Evolutionary conservation across 2,888 invertebrate genomes (phyloP), one percentile per base, ranked within the genome.

Genomic region (Selenia dentaria): DNA sequence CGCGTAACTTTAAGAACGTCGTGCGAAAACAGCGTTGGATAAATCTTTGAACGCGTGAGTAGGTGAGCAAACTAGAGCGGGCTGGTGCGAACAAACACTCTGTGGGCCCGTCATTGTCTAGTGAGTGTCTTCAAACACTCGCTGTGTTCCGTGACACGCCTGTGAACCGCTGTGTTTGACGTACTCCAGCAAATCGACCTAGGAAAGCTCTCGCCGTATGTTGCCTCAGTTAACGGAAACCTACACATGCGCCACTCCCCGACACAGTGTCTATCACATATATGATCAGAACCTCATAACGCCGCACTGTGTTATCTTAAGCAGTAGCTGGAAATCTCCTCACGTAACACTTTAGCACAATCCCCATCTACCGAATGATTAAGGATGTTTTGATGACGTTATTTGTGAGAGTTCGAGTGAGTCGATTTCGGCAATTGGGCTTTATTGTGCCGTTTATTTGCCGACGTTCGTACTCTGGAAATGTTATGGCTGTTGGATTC

Each of bases 41-140:
- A 70, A 75, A 75, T 74, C 78, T 70, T 70, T 61, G 64, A 67
- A 58, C 59, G 59, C 59, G 69, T 50, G 61, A 70, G 68, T 67
- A 61, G 64, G 65, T 66, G 67, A 62, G 68, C 62, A 72, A 72
- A 72, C 70, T 63, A 55, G 40, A 54, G 56, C 53, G 53, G 61
- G 62, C 59, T 64, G 61, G 65, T 62, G 64, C 64, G 68, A 63
- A 55, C 74, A 78, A 71, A 77, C 73, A 76, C 70, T 70, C 52
- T 49, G 65, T 59, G 62, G 59, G 56, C 61, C 66, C 58, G 70
- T 63, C 70, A 71, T 69, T 77, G 79, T 77, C 55, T 69, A 66
- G 68, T 62, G 72, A 75, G 76, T 79, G 74, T 79, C 67, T 66
- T 57, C 76, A 77, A 80, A 81, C 77, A 80, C 74, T 77, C 60